phyloP scores from a whole-genome alignment of 1,140 invertebrate genomes.

The Portunus trituberculatus region DNA sequence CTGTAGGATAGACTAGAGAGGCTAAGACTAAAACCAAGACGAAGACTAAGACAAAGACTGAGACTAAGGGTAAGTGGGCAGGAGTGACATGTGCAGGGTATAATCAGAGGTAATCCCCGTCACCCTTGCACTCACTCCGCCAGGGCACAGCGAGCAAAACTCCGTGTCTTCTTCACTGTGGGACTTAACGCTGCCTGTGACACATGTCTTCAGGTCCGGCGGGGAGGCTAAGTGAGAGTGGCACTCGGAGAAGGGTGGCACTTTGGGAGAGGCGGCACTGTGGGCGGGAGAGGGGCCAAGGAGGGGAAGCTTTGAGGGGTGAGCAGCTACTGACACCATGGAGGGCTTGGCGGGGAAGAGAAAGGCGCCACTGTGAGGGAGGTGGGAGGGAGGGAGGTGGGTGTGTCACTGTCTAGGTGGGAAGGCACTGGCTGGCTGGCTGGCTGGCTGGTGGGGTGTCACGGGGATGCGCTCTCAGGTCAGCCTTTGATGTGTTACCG shows the following conservation, averaged over 20 bases:
- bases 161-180: slow-evolving; percentile 26
- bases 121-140: neutral
- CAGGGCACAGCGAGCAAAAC: neutral
- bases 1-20: too few relatives aligned
- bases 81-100: neutral
- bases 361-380: neutral
- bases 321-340: slow-evolving; percentile 6
- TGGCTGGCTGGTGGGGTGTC: too few relatives aligned
- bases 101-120: slow-evolving; percentile 38
- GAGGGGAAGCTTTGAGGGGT: neutral
- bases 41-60: too few relatives aligned
- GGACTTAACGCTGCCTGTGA: slow-evolving; percentile 37
- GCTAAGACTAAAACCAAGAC: too few relatives aligned
- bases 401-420: neutral
- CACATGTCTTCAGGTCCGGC: slow-evolving; percentile 27
- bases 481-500: too few relatives aligned
- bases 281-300: neutral
- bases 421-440: neutral
- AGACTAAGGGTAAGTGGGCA: neutral
- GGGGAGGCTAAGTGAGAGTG: neutral
- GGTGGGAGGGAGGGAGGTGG: neutral
- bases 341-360: neutral
- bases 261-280: neutral
- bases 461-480: too few relatives aligned
- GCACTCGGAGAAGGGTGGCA: slow-evolving; percentile 48